phyloP scores from a whole-genome alignment of 2,888 invertebrate species.

The Fabriciana adippe region DNA sequence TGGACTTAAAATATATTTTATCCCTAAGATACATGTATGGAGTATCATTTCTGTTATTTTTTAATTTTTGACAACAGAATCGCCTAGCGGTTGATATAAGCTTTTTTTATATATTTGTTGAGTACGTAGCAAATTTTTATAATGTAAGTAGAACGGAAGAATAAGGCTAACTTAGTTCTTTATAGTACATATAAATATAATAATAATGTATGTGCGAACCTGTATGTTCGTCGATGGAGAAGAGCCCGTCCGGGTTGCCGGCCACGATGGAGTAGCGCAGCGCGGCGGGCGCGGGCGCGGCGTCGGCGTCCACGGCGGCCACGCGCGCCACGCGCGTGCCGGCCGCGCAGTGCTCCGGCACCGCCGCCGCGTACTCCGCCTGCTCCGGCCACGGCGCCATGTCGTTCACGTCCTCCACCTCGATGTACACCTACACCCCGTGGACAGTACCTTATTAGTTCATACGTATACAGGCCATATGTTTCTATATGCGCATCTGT shows the following conservation, averaged over 20 bases:
- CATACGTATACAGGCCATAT: too few relatives aligned
- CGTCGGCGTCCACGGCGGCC: constrained; percentile 90
- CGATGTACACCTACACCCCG: constrained; percentile 67
- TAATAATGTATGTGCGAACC: constrained; percentile 80
- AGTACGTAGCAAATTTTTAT: constrained; percentile 10
- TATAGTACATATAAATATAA: too few relatives aligned
- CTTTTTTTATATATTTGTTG: too few relatives aligned
- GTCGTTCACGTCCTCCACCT: constrained; percentile 96
- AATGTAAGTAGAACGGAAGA: not conserved
- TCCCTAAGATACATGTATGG: too few relatives aligned
- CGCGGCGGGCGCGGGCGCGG: constrained; percentile 85
- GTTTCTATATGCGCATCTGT: too few relatives aligned
- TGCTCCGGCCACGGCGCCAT: constrained; percentile 94
- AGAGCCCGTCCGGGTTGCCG: constrained; percentile 96
- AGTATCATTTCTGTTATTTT: too few relatives aligned
- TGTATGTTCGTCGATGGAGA: constrained; percentile 91
- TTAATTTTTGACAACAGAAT: too few relatives aligned
- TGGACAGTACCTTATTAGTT: too few relatives aligned
- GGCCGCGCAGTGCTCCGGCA: constrained; percentile 89
- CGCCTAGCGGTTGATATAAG: too few relatives aligned
- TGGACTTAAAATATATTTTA: too few relatives aligned
- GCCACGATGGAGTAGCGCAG: constrained; percentile 91
- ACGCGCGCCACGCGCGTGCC: constrained; percentile 89
- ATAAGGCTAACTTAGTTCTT: too few relatives aligned
- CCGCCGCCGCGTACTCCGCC: constrained; percentile 91